Base-by-base conservation (phyloP, 2,888 invertebrate genomes). In the Diloba caeruleocephala region DNA sequence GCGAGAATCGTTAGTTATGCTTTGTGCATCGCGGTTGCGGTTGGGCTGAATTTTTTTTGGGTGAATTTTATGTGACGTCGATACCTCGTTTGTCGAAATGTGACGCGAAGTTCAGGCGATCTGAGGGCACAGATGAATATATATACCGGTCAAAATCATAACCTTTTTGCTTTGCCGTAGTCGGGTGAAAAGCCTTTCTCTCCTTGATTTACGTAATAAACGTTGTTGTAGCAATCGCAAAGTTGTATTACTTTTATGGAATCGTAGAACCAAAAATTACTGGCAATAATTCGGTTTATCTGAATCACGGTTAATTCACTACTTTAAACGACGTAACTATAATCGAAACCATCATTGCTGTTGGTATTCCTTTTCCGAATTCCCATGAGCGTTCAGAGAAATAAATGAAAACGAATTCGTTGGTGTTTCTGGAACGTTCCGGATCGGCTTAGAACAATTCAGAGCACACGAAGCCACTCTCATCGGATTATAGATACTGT, bases 401-500 rank as follows among this genome's bases (percentile, higher is more conserved):
- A 42, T 1, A 9, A n/a, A 43, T 34, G 13, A 52, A 13, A 17
- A 17, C 17, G 37, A 45, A 36, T 56, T 32, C 43, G 8, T 56
- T 42, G 13, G 31, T 58, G 21, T 44, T 44, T 37, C 17, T 13
- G 12, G 28, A n/a, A 25, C 9, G 26, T 25, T 26, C 7, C 25
- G 13, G 3, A 45, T 26, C n/a, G 15, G 43, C 43, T 55, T 14
- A 33, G 36, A 36, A 9, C n/a, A 15, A 31, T 15, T 39, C 17
- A 14, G 15, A 6, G 19, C 23, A 25, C n/a, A n/a, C n/a, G n/a
- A n/a, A n/a, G n/a, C 45, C 21, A 5, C 26, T 10, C 36, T 45
- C 10, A 7, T 1, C 19, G 44, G 44, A 60, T 62, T 62, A 50
- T 50, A 36, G 36, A 14, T 12, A 19, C 39, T 50, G 32, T 41